Percentiles rank a stretch among this genome's conserved stretches.
Evolutionary conservation across 2,888 invertebrate species (phyloP).

Genomic region (Phytoseiulus persimilis): DNA sequence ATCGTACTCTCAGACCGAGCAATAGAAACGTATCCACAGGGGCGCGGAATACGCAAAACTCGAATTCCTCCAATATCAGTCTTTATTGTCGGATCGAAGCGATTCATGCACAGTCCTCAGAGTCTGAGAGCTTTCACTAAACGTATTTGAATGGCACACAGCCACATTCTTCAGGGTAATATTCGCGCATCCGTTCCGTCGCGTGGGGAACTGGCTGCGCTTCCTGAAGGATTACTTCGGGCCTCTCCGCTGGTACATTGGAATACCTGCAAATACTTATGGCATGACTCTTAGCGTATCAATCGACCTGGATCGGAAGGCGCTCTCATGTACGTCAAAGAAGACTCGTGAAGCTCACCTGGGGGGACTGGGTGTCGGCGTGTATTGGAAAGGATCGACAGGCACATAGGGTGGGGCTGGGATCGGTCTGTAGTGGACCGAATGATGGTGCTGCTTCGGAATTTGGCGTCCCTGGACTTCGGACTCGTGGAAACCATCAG

Average conservation of each 20-base stretch:
- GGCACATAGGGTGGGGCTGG: neutral
- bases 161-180: neutral
- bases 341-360: neutral
- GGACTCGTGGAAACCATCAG: neutral
- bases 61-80: neutral
- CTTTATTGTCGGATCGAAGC: neutral
- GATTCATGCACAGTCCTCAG: neutral
- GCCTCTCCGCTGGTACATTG: neutral
- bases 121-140: neutral
- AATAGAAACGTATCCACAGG: too few relatives aligned
- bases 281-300: neutral
- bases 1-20: too few relatives aligned
- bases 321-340: neutral
- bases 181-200: neutral
- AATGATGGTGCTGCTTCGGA: slow-evolving; percentile 19
- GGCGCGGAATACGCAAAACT: too few relatives aligned
- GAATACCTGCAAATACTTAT: neutral
- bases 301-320: neutral
- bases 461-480: slow-evolving; percentile 7
- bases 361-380: neutral
- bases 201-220: neutral
- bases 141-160: neutral
- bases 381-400: slow-evolving; percentile 12
- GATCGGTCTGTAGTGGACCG: neutral
- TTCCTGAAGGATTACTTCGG: neutral